Percentiles rank a stretch among this genome's conserved stretches.
phyloP scores from a whole-genome alignment of 2,797 vertebrate species.

The Aplochiton taeniatus region DNA sequence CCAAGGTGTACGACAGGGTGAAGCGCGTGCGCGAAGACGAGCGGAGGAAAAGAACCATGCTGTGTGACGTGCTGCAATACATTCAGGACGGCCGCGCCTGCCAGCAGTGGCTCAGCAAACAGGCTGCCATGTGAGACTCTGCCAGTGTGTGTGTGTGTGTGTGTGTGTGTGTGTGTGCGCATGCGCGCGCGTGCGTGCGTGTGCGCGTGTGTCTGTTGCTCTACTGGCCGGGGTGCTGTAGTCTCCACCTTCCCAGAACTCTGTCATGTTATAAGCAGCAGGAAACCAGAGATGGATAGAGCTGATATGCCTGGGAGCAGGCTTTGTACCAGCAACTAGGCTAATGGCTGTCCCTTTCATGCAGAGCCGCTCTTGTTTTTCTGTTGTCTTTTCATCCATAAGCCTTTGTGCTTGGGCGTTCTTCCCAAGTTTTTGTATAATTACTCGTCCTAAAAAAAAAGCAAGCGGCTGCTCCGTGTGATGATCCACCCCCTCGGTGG shows the following conservation, averaged over 20 bases:
- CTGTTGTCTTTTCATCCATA: constrained; percentile 21
- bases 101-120: constrained; percentile 98
- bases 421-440: constrained; percentile 36
- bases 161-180: constrained; percentile 1
- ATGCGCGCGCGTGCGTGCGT: not conserved
- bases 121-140: constrained; percentile 89
- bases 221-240: not conserved
- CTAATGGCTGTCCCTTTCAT: constrained; percentile 24
- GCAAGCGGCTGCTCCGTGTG: constrained; percentile 17
- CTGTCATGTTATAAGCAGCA: constrained; percentile 18
- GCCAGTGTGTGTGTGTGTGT: constrained; percentile 22
- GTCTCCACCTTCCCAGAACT: constrained; percentile 28
- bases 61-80: constrained; percentile 94
- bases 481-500: constrained; percentile 52
- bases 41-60: constrained; percentile 90
- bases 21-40: constrained; percentile 91
- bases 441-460: constrained; percentile 32
- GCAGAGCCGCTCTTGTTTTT: constrained; percentile 19
- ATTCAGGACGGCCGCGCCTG: constrained; percentile 94
- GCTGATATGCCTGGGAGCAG: constrained; percentile 10
- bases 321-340: not conserved
- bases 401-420: constrained; percentile 20
- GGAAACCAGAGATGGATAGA: constrained; percentile 25
- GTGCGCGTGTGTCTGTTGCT: not conserved
- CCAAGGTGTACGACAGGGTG: constrained; percentile 88